Base-by-base conservation (phyloP, 2,888 invertebrate genomes). In the Pseudococcus jackbeardsleyi region DNA sequence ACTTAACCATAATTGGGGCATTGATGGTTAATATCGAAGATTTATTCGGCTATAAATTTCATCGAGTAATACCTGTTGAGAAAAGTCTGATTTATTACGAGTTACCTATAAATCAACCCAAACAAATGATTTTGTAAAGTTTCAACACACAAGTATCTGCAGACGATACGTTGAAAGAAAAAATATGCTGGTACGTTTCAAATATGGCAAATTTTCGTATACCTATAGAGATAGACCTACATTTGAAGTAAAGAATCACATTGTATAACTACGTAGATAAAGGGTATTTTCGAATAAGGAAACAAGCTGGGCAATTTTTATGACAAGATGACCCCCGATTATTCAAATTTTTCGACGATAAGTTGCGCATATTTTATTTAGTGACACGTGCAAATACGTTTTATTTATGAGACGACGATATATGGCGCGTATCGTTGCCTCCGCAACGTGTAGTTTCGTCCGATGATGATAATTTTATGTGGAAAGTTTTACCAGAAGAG, bases 1-100 rank as follows among this genome's bases (percentile, higher is more conserved):
- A 82, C 26, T 82, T 82, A 46, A 46, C 42, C 79, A 82, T 82
- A 82, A 82, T 82, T 42, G 79, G n/a, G 26, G 39, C 39, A 46
- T 46, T 46, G 42, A 82, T 82, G 79, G 79, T 82, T 33, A 82
- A 82, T 33, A 82, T 42, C 33, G 46, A 15, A 46, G 22, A 82
- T 82, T 82, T 82, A 82, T 82, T 82, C 46, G 42, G 19, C 79
- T 19, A 82, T 82, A 82, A 82, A 82, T 82, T 82, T 82, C 79
- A 46, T 82, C 79, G 46, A 82, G 79, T 82, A 82, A 82, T 82
- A 82, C 79, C 79, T 82, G 79, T 82, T 82, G 79, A 33, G 33
- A 33, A 46, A 82, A 82, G 19, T 19, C 46, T 82, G 79, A 82
- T 82, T 82, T 82, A 82, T 82, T 39, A 39, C 15, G 12, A 77